A percentile compares a stretch with the other conserved stretches of the same genome.
These are phyloP conservation scores for Epizoanthus ramosus DNA, from an alignment of 92 coral and sea anemone species.

Conservation along the genomic window DNA sequence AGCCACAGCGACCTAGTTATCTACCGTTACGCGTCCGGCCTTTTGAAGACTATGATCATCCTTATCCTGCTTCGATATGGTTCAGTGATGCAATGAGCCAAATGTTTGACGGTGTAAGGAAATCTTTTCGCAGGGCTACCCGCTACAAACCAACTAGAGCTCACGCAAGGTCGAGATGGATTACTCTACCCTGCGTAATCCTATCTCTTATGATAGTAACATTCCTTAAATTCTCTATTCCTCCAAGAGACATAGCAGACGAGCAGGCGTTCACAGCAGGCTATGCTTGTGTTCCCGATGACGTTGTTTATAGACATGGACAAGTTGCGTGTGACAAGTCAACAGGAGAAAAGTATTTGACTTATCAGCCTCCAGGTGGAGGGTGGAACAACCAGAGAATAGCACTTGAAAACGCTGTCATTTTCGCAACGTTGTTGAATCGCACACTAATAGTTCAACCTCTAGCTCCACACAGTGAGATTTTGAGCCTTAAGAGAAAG, in stretches of 20 bases:
- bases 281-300: constrained; percentile 20
- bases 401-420: constrained; percentile 94
- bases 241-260: neutral
- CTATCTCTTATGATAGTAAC: neutral
- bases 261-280: neutral
- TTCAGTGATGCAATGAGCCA: constrained; percentile 18
- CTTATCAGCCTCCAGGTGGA: constrained; percentile 98
- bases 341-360: constrained; percentile 59
- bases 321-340: constrained; percentile 48
- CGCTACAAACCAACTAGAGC: constrained; percentile 14
- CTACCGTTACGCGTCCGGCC: constrained; percentile 3
- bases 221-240: neutral
- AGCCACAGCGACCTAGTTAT: constrained; percentile 33
- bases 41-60: constrained; percentile 17
- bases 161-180: constrained; percentile 14
- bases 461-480: constrained; percentile 83
- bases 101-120: neutral
- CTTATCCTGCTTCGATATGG: constrained; percentile 21
- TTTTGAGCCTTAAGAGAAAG: constrained; percentile 54
- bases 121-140: neutral
- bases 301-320: constrained; percentile 56
- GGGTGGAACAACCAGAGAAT: constrained; percentile 99
- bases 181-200: constrained; percentile 1
- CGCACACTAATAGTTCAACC: constrained; percentile 92
- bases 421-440: constrained; percentile 77